phyloP scores from a whole-genome alignment of 2,797 vertebrate genomes.

The Trematomus bernacchii region DNA sequence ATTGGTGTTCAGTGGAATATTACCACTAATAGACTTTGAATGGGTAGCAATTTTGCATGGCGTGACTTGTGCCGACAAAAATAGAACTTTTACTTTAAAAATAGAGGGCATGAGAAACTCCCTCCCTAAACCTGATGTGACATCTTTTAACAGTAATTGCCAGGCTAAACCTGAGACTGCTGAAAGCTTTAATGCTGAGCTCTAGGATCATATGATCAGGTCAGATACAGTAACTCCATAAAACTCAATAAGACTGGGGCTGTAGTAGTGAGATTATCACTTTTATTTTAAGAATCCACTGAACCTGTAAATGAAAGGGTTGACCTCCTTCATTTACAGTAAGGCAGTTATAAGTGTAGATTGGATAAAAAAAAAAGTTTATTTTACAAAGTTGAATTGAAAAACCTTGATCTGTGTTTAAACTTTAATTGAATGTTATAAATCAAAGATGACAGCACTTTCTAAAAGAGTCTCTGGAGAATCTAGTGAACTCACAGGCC shows the following conservation, averaged over 20 bases:
- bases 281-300: constrained; percentile 49
- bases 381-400: neutral
- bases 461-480: neutral
- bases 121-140: constrained; percentile 19
- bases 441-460: constrained; percentile 20
- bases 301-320: constrained; percentile 4
- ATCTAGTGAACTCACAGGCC: neutral
- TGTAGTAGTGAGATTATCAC: constrained; percentile 33
- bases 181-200: constrained; percentile 38
- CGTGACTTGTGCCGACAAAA: constrained; percentile 13
- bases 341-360: neutral
- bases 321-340: constrained; percentile 14
- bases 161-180: constrained; percentile 25
- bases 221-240: constrained; percentile 43
- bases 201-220: constrained; percentile 37
- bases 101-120: neutral
- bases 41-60: constrained; percentile 9
- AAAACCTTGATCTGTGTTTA: constrained; percentile 2
- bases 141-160: constrained; percentile 33
- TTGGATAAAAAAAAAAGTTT: neutral
- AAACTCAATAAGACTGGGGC: constrained; percentile 35
- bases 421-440: constrained; percentile 14
- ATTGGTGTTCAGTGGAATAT: constrained; percentile 6
- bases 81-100: constrained; percentile 34
- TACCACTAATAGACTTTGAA: neutral